phyloP scores from a whole-genome alignment of 2,888 invertebrate species.

The Malacosoma neustria region DNA sequence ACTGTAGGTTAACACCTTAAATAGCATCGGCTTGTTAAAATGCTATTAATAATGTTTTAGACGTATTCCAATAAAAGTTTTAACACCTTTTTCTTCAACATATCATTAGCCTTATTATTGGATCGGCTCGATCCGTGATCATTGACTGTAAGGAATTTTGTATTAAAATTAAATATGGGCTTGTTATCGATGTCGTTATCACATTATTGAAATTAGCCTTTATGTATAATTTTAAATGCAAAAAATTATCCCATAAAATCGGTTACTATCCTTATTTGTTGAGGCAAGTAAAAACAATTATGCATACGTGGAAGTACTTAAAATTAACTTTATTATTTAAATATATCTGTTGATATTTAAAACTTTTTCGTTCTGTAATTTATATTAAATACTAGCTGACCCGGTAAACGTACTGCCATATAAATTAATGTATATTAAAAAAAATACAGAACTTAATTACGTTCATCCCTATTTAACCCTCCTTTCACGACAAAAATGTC shows the following conservation, averaged over 20 bases:
- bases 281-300: no score
- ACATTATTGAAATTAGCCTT: neutral
- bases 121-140: conserved; percentile 6
- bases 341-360: no score
- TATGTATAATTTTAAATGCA: neutral
- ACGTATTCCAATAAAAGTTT: conserved; percentile 71
- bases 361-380: no score
- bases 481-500: no score
- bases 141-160: neutral
- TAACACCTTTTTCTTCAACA: conserved; percentile 69
- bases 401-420: no score
- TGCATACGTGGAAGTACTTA: no score
- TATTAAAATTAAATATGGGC: neutral
- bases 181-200: neutral
- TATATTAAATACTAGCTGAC: no score
- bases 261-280: neutral
- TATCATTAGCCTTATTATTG: conserved; percentile 68
- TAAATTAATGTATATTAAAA: no score
- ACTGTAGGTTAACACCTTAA: conserved; percentile 51
- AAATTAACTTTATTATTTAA: no score
- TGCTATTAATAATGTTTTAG: conserved; percentile 67
- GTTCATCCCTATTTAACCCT: no score
- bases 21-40: conserved; percentile 64
- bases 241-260: neutral
- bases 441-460: no score